A percentile compares a stretch with the other conserved stretches of the same genome.
Conservation (phyloP, 2,113 vertebrate species). For the Gymnobelideus leadbeateri region DNA sequence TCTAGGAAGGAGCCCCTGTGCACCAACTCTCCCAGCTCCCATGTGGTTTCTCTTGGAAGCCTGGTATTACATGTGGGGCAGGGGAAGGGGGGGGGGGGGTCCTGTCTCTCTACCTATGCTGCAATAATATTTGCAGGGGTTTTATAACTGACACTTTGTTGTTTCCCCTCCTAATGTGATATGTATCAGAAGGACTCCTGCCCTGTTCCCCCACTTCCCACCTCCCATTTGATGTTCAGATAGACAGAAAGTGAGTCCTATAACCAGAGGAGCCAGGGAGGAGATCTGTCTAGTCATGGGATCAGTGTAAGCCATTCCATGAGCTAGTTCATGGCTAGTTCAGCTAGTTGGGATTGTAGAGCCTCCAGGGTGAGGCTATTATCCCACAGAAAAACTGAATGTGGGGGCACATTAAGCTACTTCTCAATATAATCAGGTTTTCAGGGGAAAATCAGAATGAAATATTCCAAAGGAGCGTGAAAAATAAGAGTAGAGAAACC, state of each 20-base stretch:
- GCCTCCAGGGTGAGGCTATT: not conserved
- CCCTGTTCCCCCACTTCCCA: not conserved
- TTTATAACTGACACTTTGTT: conserved; percentile 70
- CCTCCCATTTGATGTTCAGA: conserved; percentile 55
- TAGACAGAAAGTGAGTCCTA: not conserved
- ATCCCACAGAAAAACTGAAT: not conserved
- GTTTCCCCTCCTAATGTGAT: conserved; percentile 42
- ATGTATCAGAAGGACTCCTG: not conserved
- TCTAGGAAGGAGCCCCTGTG: conserved; percentile 39
- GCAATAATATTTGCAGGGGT: conserved; percentile 82
- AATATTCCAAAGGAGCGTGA: not conserved
- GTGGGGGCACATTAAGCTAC: not conserved
- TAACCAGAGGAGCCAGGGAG: not conserved
- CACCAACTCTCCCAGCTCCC: conserved; percentile 50
- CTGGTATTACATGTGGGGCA: conserved; percentile 34
- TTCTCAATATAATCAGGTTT: not conserved
- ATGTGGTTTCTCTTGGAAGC: conserved; percentile 57
- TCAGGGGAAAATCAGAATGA: not conserved
- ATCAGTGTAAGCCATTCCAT: not conserved
- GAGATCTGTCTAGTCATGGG: conserved; percentile 55
- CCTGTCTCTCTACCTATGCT: conserved; percentile 58
- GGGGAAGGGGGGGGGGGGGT: not conserved
- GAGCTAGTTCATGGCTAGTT: not conserved
- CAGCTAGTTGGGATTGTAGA: rapidly evolving
- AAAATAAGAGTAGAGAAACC: not conserved